Evolutionary conservation across 2,113 vertebrate genomes (phyloP).

Genomic region (Rhinolophus sinicus): DNA sequence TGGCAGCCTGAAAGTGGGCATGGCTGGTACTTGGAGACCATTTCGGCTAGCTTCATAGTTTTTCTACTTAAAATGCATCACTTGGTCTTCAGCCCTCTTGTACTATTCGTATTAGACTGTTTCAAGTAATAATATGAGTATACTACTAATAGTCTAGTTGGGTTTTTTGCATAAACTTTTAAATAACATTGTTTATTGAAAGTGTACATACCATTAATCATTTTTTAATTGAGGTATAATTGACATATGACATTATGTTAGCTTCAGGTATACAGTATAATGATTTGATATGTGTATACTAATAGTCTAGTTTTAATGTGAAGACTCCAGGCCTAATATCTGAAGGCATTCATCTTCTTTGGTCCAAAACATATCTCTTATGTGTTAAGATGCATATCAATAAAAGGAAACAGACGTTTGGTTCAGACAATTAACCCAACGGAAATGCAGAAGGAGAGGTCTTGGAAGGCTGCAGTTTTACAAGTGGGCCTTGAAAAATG

Average conservation of each 20-base stretch:
- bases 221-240: not conserved
- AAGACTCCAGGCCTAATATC: not conserved
- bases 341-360: not conserved
- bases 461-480: not conserved
- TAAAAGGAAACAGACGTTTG: not conserved
- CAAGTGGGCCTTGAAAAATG: constrained; percentile 17
- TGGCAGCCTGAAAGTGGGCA: not conserved
- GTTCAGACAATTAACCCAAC: not conserved
- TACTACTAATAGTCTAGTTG: not conserved
- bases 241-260: not conserved
- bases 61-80: not conserved
- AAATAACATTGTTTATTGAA: constrained; percentile 40
- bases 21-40: not conserved
- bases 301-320: not conserved
- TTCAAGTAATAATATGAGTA: not conserved
- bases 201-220: not conserved
- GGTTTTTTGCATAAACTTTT: not conserved
- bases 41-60: not conserved
- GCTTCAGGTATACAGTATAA: not conserved
- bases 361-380: not conserved
- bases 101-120: not conserved
- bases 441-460: not conserved
- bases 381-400: not conserved
- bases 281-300: not conserved
- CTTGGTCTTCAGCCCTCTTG: not conserved